Base-by-base conservation (phyloP, 1,140 invertebrate genomes). In the Musca domestica region DNA sequence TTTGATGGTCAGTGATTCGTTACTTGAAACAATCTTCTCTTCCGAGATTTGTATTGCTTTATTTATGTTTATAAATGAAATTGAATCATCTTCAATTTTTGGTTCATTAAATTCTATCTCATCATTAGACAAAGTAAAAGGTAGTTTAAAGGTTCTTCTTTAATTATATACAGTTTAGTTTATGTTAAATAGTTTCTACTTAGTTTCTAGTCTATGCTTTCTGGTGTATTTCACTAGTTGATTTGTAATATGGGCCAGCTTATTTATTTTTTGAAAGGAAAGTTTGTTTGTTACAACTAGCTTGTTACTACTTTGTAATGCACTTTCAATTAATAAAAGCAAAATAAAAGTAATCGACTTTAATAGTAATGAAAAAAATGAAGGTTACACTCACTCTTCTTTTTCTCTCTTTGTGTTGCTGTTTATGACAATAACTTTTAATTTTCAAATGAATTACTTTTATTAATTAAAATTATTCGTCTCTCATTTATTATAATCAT, bases 131-230 rank as follows among this genome's bases (percentile, higher is more conserved):
- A 34, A 34, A 17, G 34, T 61, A 27, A 61, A 61, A 30, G 56
- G 4, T 34, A n/a, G 12, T 61, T 61, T 61, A 61, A 17, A 9
- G 41, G 10, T 61, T n/a, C 9, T 34, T 34, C 10, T 17, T 61
- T 61, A 23, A 61, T 15, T 17, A 61, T 34, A 19, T 61, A n/a
- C n/a, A n/a, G n/a, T n/a, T n/a, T n/a, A n/a, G n/a, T n/a, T n/a
- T n/a, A n/a, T n/a, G n/a, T n/a, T n/a, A n/a, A n/a, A 25, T 19
- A 41, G 9, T 61, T 61, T 61, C n/a, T 61, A 61, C 19, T 61
- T 61, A 34, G 41, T n/a, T n/a, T n/a, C n/a, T n/a, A n/a, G n/a
- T n/a, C n/a, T n/a, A n/a, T 61, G 25, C 3, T 17, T 12, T 54
- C 17, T 23, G 0, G 25, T 14, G n/a, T 23, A 23, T 25, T 54